A percentile compares a stretch with the other conserved stretches of the same genome.
Evolutionary conservation across 2,797 vertebrate species (phyloP).

Genomic region (Nyctibius grandis): DNA sequence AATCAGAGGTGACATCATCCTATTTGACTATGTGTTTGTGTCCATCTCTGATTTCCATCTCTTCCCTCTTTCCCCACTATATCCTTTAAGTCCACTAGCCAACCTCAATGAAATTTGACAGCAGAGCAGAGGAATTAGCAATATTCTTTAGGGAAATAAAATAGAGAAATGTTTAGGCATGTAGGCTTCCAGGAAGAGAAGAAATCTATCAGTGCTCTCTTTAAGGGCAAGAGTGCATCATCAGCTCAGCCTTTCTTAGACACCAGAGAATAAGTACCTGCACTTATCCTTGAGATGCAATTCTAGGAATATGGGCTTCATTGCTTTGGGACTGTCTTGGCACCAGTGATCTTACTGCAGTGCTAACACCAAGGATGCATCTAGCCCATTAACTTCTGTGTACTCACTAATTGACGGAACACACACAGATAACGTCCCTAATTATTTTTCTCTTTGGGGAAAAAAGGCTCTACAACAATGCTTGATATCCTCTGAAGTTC

Average conservation of each 20-base stretch:
- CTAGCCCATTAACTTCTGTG: slow-evolving; percentile 29
- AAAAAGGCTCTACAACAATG: neutral
- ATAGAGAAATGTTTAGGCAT: neutral
- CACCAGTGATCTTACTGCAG: neutral
- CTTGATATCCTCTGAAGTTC: neutral
- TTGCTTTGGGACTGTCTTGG: slow-evolving; percentile 33
- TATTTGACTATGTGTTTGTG: neutral
- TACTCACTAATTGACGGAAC: neutral
- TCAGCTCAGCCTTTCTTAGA: neutral
- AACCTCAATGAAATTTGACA: neutral
- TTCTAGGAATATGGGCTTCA: slow-evolving; percentile 14
- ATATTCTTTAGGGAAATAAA: neutral
- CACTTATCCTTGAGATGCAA: slow-evolving; percentile 39
- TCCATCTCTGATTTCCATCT: neutral
- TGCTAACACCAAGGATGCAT: neutral
- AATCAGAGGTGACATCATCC: neutral
- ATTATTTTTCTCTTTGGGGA: neutral
- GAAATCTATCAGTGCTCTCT: neutral
- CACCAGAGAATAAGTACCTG: slow-evolving; percentile 23
- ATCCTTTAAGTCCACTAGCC: neutral
- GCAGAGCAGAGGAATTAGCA: neutral
- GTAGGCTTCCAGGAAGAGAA: slow-evolving; percentile 27
- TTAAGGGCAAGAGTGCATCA: slow-evolving; percentile 18
- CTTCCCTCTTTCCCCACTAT: neutral
- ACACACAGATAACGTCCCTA: neutral